Percentiles rank a stretch among this genome's conserved stretches.
These are phyloP conservation scores for Scopus umbretta DNA, from an alignment of 2,113 vertebrate genomes.

Conservation along the genomic window DNA sequence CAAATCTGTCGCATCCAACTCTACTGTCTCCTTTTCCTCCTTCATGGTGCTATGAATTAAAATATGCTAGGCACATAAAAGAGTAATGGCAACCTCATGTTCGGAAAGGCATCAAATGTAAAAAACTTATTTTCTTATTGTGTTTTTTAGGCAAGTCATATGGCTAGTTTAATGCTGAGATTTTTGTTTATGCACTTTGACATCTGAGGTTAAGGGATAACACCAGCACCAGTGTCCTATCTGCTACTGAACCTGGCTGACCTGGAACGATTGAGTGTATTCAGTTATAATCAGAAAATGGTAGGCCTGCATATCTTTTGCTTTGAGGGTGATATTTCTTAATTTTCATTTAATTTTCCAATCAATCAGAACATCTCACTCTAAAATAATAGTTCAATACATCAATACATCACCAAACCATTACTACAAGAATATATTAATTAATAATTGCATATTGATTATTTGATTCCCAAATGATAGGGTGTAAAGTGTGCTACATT, in stretches of 20 bases:
- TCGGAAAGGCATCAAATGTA: not conserved
- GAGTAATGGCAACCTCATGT: not conserved
- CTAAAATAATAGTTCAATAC: not conserved
- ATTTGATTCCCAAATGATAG: not conserved
- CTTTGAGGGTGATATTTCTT: not conserved
- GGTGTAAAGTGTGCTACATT: not conserved
- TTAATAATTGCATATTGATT: not conserved
- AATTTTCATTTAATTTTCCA: not conserved
- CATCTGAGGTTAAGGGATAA: not conserved
- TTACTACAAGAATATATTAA: not conserved
- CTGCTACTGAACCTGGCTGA: not conserved
- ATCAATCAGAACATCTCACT: not conserved
- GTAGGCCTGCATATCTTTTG: not conserved
- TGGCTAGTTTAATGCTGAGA: not conserved
- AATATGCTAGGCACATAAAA: not conserved
- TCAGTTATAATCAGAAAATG: not conserved
- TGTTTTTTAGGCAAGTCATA: not conserved
- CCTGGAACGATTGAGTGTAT: not conserved
- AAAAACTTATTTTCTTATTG: not conserved
- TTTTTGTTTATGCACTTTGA: not conserved
- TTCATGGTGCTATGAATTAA: not conserved
- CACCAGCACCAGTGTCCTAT: not conserved
- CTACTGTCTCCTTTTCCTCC: not conserved
- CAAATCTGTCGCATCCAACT: not conserved
- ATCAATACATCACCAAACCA: not conserved